phyloP scores from a whole-genome alignment of 2,888 invertebrate genomes.

The Clostera curtula region DNA sequence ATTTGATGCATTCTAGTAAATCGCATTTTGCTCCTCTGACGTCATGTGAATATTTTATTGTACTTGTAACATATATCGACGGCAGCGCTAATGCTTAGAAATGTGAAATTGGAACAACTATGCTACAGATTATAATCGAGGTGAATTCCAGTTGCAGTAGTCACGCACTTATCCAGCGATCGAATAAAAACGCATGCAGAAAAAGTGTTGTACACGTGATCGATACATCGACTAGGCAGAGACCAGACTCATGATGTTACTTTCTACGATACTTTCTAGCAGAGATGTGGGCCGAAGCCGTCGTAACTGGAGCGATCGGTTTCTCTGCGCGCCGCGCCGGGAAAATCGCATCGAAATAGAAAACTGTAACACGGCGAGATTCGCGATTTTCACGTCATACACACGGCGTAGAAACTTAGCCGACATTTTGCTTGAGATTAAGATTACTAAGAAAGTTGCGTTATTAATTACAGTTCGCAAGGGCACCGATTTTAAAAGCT shows the following conservation, averaged over 20 bases:
- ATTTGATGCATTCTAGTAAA: no score
- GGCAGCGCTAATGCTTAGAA: no score
- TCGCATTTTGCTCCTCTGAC: no score
- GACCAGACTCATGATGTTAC: slow-evolving; percentile 65
- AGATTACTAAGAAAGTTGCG: no score
- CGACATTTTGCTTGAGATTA: no score
- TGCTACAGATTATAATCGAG: slow-evolving; percentile 19
- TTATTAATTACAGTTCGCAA: no score
- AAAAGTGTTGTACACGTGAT: slow-evolving; percentile 56
- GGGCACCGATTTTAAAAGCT: no score
- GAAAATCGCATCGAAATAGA: slow-evolving; percentile 75
- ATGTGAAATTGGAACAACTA: no score
- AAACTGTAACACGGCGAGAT: slow-evolving; percentile 67
- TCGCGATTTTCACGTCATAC: slow-evolving; percentile 61
- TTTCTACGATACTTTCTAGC: slow-evolving; percentile 74
- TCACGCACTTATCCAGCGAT: slow-evolving; percentile 20
- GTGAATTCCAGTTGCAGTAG: slow-evolving; percentile 18
- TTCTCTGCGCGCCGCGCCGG: slow-evolving; percentile 67
- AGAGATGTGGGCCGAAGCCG: slow-evolving; percentile 68
- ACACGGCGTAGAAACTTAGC: slow-evolving; percentile 47
- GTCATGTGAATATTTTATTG: no score
- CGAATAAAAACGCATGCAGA: slow-evolving; percentile 42
- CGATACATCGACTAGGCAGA: slow-evolving; percentile 56
- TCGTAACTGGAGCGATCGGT: slow-evolving; percentile 72
- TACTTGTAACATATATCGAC: no score